Base-by-base conservation (phyloP, 92 coral and sea anemone genomes). In the Zoanthus gigantus region DNA sequence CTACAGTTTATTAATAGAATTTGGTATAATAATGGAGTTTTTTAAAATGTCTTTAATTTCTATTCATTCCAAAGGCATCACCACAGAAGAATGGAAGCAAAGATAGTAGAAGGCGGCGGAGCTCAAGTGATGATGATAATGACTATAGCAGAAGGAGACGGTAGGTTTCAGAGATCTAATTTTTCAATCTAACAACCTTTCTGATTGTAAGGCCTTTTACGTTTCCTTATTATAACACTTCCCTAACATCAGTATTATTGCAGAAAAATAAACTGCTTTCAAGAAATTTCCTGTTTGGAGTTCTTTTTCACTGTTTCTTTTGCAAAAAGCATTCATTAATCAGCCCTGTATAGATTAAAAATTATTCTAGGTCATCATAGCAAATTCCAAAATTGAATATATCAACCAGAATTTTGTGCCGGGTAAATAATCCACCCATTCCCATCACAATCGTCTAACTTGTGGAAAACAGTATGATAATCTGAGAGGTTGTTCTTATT, bases 401-500 rank as follows among this genome's bases (percentile, higher is more conserved):
- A 60, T 81, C 44, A 37, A 12, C 63, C 28, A 44, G 60, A 53
- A 65, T 80, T 16, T 18, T 37, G 31, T 65, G 57, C 63, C 72
- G 42, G 30, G 47, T 30, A 16, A 9, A 15, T 11, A 45, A 16
- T 67, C 47, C 37, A 69, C 47, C 85, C 74, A 81, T 44, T 42
- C 85, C 44, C 45, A 44, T 17, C 53, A 81, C 18, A 30, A 7
- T 66, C n/a, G 15, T 53, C 85, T 72, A 87, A 44, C 71, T 72
- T 65, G 57, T 7, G 48, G 7, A 83, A 89, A 82, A 82, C 81
- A 82, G 67, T 82, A 83, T 87, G 80, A 87, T 85, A 75, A 86
- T 94, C 95, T 93, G 94, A 96, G 95, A 92, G 91, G 77, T 93
- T 87, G 93, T 96, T 96, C 99, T 96, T 94, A 93, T 96, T 93